These are phyloP conservation scores for Aselliscus stoliczkanus DNA, from an alignment of 2,797 vertebrate species.

Conservation along the genomic window DNA sequence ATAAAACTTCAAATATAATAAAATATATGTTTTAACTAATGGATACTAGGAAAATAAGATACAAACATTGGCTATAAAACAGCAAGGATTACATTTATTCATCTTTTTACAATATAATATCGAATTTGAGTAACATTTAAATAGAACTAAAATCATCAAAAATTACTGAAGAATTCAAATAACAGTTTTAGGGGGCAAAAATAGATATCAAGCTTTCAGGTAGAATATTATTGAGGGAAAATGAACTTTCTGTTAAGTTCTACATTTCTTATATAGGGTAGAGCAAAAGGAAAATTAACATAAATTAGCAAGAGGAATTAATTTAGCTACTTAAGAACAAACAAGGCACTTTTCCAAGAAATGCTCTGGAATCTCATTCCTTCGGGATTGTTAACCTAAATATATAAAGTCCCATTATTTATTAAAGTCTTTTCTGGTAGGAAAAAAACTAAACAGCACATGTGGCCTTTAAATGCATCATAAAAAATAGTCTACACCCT, in stretches of 20 bases:
- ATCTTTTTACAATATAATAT: not conserved
- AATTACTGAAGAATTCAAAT: not conserved
- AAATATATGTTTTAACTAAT: not conserved
- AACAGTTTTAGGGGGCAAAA: not conserved
- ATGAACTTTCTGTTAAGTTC: not conserved
- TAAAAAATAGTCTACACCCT: not conserved
- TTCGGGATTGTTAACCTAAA: not conserved
- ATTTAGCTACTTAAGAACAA: not conserved
- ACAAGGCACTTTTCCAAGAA: not conserved
- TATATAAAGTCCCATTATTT: not conserved
- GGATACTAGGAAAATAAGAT: not conserved
- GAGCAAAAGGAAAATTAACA: not conserved
- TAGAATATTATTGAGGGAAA: not conserved
- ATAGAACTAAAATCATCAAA: slow-evolving; percentile 24
- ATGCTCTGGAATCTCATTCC: slow-evolving; percentile 24
- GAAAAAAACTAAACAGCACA: not conserved
- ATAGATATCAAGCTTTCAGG: not conserved
- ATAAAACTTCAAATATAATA: slow-evolving; percentile 28
- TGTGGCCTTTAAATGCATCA: not conserved
- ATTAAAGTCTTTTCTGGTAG: not conserved
- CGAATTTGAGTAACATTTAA: not conserved
- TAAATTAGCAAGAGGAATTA: not conserved
- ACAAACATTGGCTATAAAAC: not conserved
- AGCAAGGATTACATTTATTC: slow-evolving; percentile 3
- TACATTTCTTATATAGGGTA: not conserved